Evolutionary conservation across 2,113 vertebrate species (phyloP).

Genomic region (Nyctereutes procyonoides): DNA sequence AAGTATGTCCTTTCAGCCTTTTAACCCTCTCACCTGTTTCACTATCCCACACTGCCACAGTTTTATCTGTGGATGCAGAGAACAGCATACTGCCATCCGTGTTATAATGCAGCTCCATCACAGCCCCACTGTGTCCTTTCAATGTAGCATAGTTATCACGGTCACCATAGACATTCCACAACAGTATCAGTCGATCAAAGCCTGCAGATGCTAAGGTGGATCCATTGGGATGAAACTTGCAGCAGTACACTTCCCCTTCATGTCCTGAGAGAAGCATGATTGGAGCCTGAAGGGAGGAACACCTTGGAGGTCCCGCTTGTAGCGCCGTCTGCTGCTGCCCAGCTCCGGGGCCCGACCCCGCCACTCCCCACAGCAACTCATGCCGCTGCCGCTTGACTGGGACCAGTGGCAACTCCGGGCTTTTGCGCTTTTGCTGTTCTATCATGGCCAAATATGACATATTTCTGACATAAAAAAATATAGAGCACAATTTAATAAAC

Average conservation of each 20-base stretch:
- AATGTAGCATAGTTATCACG: constrained; percentile 98
- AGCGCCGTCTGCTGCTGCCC: too few relatives aligned
- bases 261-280: constrained; percentile 98
- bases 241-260: constrained; percentile 98
- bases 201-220: constrained; percentile 96
- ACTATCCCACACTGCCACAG: constrained; percentile 98
- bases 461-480: not conserved
- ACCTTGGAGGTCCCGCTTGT: constrained; percentile 96
- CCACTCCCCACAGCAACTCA: too few relatives aligned
- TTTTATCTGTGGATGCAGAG: constrained; percentile 99
- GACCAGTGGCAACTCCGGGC: too few relatives aligned
- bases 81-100: constrained; percentile 98
- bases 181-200: constrained; percentile 96
- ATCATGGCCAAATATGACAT: too few relatives aligned
- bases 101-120: constrained; percentile 99
- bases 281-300: constrained; percentile 96
- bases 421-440: too few relatives aligned
- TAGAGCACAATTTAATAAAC: not conserved
- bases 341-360: too few relatives aligned
- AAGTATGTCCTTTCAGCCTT: constrained; percentile 97
- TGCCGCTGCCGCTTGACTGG: too few relatives aligned
- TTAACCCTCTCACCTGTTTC: constrained; percentile 98
- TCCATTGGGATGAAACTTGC: constrained; percentile 98
- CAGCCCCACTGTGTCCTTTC: constrained; percentile 97
- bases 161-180: constrained; percentile 99